A percentile compares a stretch with the other conserved stretches of the same genome.
phyloP scores from a whole-genome alignment of 1,140 invertebrate genomes.

The Drosophila dunni region DNA sequence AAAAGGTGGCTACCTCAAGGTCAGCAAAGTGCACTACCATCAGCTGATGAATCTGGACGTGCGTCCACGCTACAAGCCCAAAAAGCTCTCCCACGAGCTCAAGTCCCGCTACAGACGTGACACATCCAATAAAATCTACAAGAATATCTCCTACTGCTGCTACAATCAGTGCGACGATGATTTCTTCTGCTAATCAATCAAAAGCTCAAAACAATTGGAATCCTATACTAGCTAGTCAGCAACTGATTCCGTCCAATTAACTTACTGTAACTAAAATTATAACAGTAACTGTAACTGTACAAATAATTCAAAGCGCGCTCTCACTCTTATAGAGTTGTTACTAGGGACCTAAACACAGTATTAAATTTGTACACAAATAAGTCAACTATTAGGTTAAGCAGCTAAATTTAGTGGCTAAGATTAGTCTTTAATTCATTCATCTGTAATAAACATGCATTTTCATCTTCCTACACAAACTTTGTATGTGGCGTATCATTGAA shows the following conservation, averaged over 20 bases:
- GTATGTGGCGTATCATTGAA: no score
- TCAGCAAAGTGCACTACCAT: slow-evolving; percentile 63
- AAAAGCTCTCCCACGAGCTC: slow-evolving; percentile 61
- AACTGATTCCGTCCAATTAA: slow-evolving; percentile 59
- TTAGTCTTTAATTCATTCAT: slow-evolving; percentile 6
- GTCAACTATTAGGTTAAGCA: slow-evolving; percentile 26
- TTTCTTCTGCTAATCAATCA: slow-evolving; percentile 69
- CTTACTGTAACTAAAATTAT: slow-evolving; percentile 1
- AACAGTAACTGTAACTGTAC: slow-evolving; percentile 6
- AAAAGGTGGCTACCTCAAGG: slow-evolving; percentile 74
- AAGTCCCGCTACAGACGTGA: slow-evolving; percentile 72
- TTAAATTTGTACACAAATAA: slow-evolving; percentile 50
- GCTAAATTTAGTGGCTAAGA: slow-evolving; percentile 13
- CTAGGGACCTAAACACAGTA: slow-evolving; percentile 58
- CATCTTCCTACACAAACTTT: no score
- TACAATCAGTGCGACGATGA: slow-evolving; percentile 72
- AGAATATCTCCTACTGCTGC: slow-evolving; percentile 80
- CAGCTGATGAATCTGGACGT: slow-evolving; percentile 66
- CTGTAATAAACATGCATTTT: background rate
- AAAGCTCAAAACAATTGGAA: background rate
- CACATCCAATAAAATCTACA: slow-evolving; percentile 50
- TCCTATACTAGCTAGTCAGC: slow-evolving; percentile 30
- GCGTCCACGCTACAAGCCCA: slow-evolving; percentile 73
- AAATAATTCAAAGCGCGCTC: slow-evolving; percentile 50
- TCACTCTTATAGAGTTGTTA: slow-evolving; percentile 77